Evolutionary conservation across 37 sponge, comb jelly and placozoan species (phyloP).

Genomic region (Ephydatia muelleri): DNA sequence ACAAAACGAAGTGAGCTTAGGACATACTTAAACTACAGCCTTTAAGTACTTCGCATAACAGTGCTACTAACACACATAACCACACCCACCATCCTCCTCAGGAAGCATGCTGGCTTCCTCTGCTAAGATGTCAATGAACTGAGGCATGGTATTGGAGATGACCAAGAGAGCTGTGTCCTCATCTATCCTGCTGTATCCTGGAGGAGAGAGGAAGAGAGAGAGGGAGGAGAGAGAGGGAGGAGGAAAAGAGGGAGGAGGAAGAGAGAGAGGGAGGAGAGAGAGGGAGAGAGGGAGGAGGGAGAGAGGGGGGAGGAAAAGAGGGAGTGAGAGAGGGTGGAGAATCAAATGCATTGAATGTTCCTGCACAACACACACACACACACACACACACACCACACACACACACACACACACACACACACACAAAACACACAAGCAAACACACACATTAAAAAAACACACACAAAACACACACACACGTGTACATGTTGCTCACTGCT

Average conservation of each 20-base stretch:
- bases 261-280: neutral
- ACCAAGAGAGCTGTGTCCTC: constrained; percentile 45
- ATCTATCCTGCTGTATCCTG: constrained; percentile 74
- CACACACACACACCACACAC: neutral
- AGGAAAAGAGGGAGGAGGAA: neutral
- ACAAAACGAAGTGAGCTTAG: too few relatives aligned
- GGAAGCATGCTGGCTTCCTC: constrained; percentile 50
- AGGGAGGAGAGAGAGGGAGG: neutral
- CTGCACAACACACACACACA: neutral
- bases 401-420: neutral
- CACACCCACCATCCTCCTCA: constrained; percentile 40
- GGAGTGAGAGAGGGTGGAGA: neutral
- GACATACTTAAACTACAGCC: too few relatives aligned
- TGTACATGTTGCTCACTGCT: neutral
- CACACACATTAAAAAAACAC: too few relatives aligned
- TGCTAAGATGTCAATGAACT: constrained; percentile 49
- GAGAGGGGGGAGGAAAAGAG: neutral
- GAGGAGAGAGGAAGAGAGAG: neutral
- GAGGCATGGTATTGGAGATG: constrained; percentile 18
- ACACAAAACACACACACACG: neutral
- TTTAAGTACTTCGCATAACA: too few relatives aligned
- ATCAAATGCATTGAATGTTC: neutral
- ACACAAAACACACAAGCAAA: too few relatives aligned
- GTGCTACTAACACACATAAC: too few relatives aligned
- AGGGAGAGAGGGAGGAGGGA: neutral